These are phyloP conservation scores for Papilio polyxenes DNA, from an alignment of 1,140 invertebrate genomes.

Conservation along the genomic window DNA sequence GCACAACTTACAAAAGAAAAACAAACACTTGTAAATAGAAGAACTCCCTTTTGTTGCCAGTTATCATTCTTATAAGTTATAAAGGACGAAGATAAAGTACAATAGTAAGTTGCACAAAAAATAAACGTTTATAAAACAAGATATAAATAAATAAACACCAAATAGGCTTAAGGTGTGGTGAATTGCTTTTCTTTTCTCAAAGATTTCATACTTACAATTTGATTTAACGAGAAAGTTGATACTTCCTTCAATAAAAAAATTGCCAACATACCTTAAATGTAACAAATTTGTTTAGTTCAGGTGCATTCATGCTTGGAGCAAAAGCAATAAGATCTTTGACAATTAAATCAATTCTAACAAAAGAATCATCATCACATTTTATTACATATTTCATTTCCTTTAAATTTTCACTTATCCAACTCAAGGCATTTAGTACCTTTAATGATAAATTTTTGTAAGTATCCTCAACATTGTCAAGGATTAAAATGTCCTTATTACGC, in stretches of 20 bases:
- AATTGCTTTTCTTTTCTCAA: too few species aligned
- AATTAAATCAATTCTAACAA: slow-evolving; percentile 73
- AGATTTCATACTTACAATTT: too few species aligned
- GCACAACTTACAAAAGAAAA: background rate
- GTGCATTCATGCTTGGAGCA: slow-evolving; percentile 67
- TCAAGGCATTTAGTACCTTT: slow-evolving; percentile 61
- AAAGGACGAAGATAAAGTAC: too few species aligned
- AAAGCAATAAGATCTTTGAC: slow-evolving; percentile 67
- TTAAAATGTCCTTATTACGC: slow-evolving; percentile 62
- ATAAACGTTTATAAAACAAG: background rate
- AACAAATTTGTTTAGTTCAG: slow-evolving; percentile 58
- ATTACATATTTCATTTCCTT: slow-evolving; percentile 68
- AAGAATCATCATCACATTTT: slow-evolving; percentile 78
- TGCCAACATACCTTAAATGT: slow-evolving; percentile 64
- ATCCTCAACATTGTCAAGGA: slow-evolving; percentile 65
- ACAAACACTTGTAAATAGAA: background rate
- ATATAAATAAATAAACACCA: too few species aligned
- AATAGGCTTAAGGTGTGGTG: too few species aligned
- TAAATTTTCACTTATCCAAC: slow-evolving; percentile 61
- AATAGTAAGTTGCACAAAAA: too few species aligned
- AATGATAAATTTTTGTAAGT: slow-evolving; percentile 65
- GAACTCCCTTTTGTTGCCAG: background rate
- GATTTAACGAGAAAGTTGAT: too few species aligned
- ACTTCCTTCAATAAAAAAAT: too few species aligned
- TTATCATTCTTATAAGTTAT: too few species aligned